Evolutionary conservation across 2,888 invertebrate species (phyloP), one percentile per base, ranked within the genome.

Genomic region (Steromphala cineraria): DNA sequence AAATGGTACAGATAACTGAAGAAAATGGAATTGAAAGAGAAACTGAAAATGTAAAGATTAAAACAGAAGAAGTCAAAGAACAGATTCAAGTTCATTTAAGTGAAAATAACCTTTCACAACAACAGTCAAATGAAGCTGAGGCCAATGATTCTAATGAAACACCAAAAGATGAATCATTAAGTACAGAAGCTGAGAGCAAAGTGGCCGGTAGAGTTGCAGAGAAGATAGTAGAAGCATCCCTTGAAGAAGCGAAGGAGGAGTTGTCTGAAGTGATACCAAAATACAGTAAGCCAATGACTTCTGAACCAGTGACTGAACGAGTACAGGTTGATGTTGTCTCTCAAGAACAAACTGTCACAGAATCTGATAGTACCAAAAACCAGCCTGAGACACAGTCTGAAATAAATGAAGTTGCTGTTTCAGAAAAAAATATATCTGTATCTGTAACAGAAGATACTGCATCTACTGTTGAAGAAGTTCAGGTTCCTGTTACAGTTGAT

Each of bases 401-500:
- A 83, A 81, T 82, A 83, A 83, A 84, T 46, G 56, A 67, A 53
- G 80, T 76, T 80, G 82, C 81, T 40, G 46, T 67, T 3, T 55
- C 83, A 81, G 79, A 52, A 52, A n/a, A 7, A 19, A 46, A 56
- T 24, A 78, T 53, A 75, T 78, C 76, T 36, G 56, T 5, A 46
- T 40, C 53, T 40, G 52, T 62, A 67, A 46, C 75, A 56, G 74
- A 62, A 31, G 79, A 53, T 19, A 31, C 21, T 10, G 21, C 19
- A 31, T 0, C 21, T 15, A 67, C 13, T n/a, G 3, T n/a, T 55
- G 19, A 55, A n/a, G 17, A 21, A n/a, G 19, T 53, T 15, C 76
- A 53, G 15, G 53, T 19, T 28, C 28, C 53, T 10, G 31, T 53
- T 8, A 8, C 21, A 24, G 19, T 17, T 21, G 67, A 15, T n/a